phyloP scores from a whole-genome alignment of 2,113 vertebrate genomes.

The Spheniscus mendiculus region DNA sequence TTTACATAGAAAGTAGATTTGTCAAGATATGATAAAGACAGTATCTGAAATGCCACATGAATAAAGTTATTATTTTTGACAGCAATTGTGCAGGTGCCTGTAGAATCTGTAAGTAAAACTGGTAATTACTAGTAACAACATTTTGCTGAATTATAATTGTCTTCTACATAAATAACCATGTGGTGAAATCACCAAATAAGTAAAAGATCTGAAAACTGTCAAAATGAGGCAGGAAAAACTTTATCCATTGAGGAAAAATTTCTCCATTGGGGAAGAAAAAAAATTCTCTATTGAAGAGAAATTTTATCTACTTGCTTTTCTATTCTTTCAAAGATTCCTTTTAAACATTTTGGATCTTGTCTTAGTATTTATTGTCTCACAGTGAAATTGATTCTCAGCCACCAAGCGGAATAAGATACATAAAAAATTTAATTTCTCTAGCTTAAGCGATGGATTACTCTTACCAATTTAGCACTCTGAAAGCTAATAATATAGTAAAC shows the following conservation, averaged over 20 bases:
- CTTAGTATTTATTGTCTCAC: not conserved
- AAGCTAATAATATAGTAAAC: not conserved
- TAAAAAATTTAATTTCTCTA: not conserved
- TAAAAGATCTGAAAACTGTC: not conserved
- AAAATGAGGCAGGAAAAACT: not conserved
- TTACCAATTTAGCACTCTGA: not conserved
- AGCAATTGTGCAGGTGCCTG: not conserved
- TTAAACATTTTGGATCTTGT: not conserved
- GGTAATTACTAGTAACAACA: accelerated
- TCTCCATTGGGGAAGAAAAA: not conserved
- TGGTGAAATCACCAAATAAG: not conserved
- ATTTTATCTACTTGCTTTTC: not conserved
- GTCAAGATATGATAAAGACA: not conserved
- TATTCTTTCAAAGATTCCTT: not conserved
- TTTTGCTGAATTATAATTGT: not conserved
- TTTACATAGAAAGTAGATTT: not conserved
- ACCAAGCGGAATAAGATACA: not conserved
- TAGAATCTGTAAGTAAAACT: not conserved
- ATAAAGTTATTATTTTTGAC: not conserved
- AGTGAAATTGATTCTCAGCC: not conserved
- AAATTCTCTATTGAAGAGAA: accelerated
- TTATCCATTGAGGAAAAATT: not conserved
- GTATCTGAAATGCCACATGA: not conserved
- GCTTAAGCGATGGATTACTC: not conserved
- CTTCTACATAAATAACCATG: not conserved